Percentiles rank a stretch among this genome's conserved stretches.
phyloP scores from a whole-genome alignment of 2,888 invertebrate species.

The Drosophila setosimentum region DNA sequence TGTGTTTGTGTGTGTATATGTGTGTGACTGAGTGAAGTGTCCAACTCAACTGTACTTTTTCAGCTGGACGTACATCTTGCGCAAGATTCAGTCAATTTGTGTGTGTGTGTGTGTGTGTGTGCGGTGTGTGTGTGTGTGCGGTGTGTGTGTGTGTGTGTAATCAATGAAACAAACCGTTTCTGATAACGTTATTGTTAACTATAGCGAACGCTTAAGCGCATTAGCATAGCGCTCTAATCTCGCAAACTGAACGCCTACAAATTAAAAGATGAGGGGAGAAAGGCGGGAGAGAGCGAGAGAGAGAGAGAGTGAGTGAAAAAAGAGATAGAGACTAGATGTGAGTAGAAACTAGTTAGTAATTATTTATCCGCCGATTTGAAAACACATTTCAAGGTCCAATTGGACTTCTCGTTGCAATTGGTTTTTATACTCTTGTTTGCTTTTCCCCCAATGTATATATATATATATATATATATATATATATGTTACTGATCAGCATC shows the following conservation, averaged over 20 bases:
- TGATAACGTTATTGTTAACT: conserved; percentile 46
- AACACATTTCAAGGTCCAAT: conserved; percentile 4
- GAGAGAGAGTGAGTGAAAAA: not conserved
- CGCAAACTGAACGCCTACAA: conserved; percentile 27
- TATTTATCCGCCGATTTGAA: not conserved
- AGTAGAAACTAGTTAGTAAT: not conserved
- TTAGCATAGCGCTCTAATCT: conserved; percentile 56
- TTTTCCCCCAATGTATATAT: not conserved
- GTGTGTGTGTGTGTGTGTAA: conserved; percentile 31
- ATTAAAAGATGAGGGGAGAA: not conserved
- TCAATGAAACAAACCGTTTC: conserved; percentile 50
- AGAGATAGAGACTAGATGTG: not conserved
- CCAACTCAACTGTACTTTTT: conserved; percentile 49
- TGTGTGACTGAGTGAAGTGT: conserved; percentile 1
- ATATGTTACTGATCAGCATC: not conserved
- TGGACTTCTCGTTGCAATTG: conserved; percentile 2
- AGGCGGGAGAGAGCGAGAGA: not conserved
- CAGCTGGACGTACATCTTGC: conserved; percentile 55
- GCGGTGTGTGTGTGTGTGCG: conserved; percentile 6
- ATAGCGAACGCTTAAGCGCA: conserved; percentile 30
- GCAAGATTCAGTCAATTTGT: conserved; percentile 36
- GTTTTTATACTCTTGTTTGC: too few species aligned
- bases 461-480: not conserved
- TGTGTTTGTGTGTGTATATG: not conserved
- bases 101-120: conserved; percentile 3